These are phyloP conservation scores for Ailurus styani DNA, from an alignment of 2,113 vertebrate genomes.

Conservation along the genomic window DNA sequence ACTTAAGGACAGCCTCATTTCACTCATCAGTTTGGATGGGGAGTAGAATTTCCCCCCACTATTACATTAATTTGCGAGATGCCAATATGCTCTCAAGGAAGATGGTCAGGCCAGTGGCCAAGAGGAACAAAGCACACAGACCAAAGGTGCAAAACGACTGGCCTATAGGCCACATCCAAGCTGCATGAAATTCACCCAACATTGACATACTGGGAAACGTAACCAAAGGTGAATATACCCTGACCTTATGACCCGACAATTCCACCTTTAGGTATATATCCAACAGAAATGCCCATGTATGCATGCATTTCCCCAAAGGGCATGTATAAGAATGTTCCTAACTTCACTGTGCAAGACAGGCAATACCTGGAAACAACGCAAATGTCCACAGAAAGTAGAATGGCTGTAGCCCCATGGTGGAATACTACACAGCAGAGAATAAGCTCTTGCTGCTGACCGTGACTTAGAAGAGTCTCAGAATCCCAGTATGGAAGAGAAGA, in stretches of 20 bases:
- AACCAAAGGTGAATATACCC: neutral
- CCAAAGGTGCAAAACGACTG: neutral
- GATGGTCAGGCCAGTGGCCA: neutral
- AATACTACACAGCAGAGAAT: neutral
- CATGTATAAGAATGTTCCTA: fast-evolving
- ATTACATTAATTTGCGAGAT: neutral
- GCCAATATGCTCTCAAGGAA: no score
- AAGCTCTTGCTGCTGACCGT: no score
- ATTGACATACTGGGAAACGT: neutral
- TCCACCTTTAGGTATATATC: no score
- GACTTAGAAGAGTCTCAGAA: neutral
- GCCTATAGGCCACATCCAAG: neutral
- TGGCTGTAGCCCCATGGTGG: fast-evolving
- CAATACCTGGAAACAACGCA: no score
- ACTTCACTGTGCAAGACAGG: neutral
- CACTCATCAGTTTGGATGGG: neutral
- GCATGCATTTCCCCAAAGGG: neutral
- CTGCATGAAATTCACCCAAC: neutral
- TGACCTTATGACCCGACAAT: fast-evolving
- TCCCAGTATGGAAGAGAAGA: no score
- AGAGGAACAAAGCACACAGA: neutral
- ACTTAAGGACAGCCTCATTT: fast-evolving
- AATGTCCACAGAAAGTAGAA: neutral
- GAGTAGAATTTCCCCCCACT: neutral
- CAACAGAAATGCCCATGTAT: fast-evolving